Evolutionary conservation across 2,113 vertebrate species (phyloP), one percentile per base, ranked within the genome.

Genomic region (Lamprotornis superbus): DNA sequence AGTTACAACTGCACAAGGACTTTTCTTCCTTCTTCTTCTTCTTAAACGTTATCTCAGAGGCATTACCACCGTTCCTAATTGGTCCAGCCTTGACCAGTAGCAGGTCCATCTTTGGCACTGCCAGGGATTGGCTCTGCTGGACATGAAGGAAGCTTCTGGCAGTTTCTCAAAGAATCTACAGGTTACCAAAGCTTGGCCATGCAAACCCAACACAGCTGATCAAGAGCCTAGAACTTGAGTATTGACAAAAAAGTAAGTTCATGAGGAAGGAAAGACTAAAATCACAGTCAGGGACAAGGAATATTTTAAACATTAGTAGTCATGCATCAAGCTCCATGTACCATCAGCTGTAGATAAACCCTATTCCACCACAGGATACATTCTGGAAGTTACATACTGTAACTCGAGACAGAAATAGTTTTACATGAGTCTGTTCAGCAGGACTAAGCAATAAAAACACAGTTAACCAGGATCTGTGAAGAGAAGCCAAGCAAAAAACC

Each of bases 401-500:
- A 94, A 88, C 33, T 92, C 17, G 27, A 90, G 42, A 87, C 56
- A 73, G 67, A 64, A 75, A 2, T 80, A 52, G 55, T 75, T 90
- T 67, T 67, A 86, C 69, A 37, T 18, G 12, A 74, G 68, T 53
- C 86, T 89, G 71, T 83, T 90, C 71, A 75, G 47, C 79, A 90
- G 85, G 55, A 79, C 88, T 42, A n/a, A 87, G 92, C 92, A 97
- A 92, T 86, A 70, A 87, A 93, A 97, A 93, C 53, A 90, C 27
- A 93, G 61, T 75, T 91, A 93, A 95, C 49, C 85, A 92, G 85
- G 78, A 85, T 70, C 64, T 95, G 69, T 83, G 76, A 96, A 93
- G 65, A 95, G 87, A 95, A 94, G 94, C 89, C 93, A 95, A 95
- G 89, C 77, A 91, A 95, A 94, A 95, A 95, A 81, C 90, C 93